Percentiles rank a stretch among this genome's conserved stretches.
Conservation (phyloP, 2,888 invertebrate species). For the Dasysyrphus albostriatus region DNA sequence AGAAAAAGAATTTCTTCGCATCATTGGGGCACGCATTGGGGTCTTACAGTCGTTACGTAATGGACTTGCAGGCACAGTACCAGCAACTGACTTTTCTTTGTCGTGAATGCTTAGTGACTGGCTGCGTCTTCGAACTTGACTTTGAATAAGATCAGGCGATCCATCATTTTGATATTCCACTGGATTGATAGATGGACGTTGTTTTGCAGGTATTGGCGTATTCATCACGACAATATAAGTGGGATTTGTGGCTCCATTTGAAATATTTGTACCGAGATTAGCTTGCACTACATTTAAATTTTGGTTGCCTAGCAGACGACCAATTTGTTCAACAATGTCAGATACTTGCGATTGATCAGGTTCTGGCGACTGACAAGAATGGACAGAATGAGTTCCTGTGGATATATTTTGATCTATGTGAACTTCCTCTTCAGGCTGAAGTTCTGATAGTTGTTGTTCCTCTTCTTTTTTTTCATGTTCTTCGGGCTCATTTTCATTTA, state of each 20-base stretch:
- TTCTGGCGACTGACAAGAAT: conserved; percentile 45
- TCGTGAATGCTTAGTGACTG: conserved; percentile 79
- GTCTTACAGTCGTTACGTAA: conserved; percentile 75
- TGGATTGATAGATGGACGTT: conserved; percentile 44
- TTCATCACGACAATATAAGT: conserved; percentile 80
- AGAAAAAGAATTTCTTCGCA: conserved; percentile 78
- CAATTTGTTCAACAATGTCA: conserved; percentile 78
- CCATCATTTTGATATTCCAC: conserved; percentile 70
- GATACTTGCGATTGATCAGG: conserved; percentile 77
- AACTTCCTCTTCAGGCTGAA: conserved; percentile 15
- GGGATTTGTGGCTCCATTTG: conserved; percentile 73
- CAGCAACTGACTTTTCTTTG: conserved; percentile 74
- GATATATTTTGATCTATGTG: conserved; percentile 38
- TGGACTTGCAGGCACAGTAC: conserved; percentile 19
- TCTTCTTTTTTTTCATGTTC: conserved; percentile 14
- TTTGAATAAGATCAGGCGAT: conserved; percentile 70
- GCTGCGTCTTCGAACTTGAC: conserved; percentile 77
- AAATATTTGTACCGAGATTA: conserved; percentile 34
- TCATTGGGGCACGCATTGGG: conserved; percentile 69
- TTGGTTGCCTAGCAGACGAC: conserved; percentile 76
- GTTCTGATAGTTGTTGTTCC: not conserved
- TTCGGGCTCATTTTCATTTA: conserved; percentile 66
- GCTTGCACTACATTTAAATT: conserved; percentile 75
- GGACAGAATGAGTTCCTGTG: conserved; percentile 73
- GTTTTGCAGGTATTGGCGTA: conserved; percentile 53